Base-by-base conservation (phyloP, 1,140 invertebrate genomes). In the Zaprionus lachaisei region DNA sequence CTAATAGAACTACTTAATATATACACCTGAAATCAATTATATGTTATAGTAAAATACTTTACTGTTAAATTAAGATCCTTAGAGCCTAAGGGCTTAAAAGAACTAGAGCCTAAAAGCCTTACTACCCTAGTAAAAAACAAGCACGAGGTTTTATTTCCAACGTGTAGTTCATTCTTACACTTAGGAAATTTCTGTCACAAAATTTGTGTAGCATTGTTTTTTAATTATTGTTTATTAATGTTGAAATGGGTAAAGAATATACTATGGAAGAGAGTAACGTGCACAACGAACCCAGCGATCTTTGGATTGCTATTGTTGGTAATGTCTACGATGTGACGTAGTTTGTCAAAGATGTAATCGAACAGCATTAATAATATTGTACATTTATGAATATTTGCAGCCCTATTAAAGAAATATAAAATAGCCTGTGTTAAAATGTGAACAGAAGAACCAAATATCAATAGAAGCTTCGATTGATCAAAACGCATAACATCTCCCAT, bases 291-390 rank as follows among this genome's bases (percentile, higher is more conserved):
- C 85, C 91, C 31, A 87, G 93, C 12, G 94, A 94, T 79, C 79
- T 93, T 2, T 96, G 95, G 95, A 91, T 96, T 28, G 92, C 95
- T 24, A 95, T 96, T 68, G 93, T 95, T 47, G 94, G 95, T 75
- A 93, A 94, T 77, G 94, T 96, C 60, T 96, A 96, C 79, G 94
- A 96, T 92, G 94, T 96, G 9, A 95, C 95, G 2, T 91, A 93
- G 47, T 96, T 95, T 89, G 92, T 95, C 0, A 92, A 93, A 57
- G 95, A 96, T 94, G 95, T 96, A 49, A 11, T 20, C 17, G 7
- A 49, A 15, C 7, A 49, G 2, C 2, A 22, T 0, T 20, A 49
- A 49, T 47, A 11, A 22, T 20, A 2, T 17, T 17, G 15, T 11
- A 22, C 22, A 22, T 49, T 20, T 20, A 22, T 49, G 11, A 22